Evolutionary conservation across 2,113 vertebrate species (phyloP), one percentile per base, ranked within the genome.

Genomic region (Alethe diademata): DNA sequence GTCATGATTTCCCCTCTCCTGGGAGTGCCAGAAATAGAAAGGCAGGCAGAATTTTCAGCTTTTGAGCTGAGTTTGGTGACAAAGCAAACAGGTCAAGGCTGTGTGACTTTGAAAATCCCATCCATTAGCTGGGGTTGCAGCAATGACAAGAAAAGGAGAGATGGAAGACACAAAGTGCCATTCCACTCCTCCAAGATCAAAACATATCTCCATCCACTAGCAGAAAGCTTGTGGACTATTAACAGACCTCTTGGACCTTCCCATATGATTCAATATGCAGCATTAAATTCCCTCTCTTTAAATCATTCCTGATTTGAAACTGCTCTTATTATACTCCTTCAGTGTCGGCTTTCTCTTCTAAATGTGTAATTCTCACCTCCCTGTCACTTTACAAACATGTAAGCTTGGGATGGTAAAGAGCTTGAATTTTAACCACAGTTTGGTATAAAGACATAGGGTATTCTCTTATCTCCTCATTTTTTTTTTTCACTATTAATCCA

Each of bases 11-110:
- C 45, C 35, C 25, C 51, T 78, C 79, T 81, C 48, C 48, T 48
- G 19, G 83, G 48, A 88, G 82, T 84, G 38, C 5, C 51, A 64
- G 61, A 90, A 93, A 79, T 48, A 95, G 85, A 86, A 92, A 80
- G 47, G 43, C 42, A 80, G 82, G 67, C 24, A 88, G 79, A 80
- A 78, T 78, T 93, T 71, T 75, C 51, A 89, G 61, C 1, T 3
- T 69, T 60, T 73, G 26, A 85, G 58, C 54, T 66, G 62, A 73
- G 72, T 90, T 76, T 79, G 78, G 90, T 26, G 50, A 82, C 78
- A 93, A 90, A 79, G 47, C 5, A 6, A 82, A 66, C 22, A 70
- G 90, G 90, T 88, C 94, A 94, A 96, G 93, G 94, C 67, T 78
- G 56, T n/a, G 62, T 26, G 54, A 82, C 81, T 81, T 80, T 48